These are phyloP conservation scores for Callaeas wilsoni DNA, from an alignment of 2,113 vertebrate genomes.

Conservation along the genomic window DNA sequence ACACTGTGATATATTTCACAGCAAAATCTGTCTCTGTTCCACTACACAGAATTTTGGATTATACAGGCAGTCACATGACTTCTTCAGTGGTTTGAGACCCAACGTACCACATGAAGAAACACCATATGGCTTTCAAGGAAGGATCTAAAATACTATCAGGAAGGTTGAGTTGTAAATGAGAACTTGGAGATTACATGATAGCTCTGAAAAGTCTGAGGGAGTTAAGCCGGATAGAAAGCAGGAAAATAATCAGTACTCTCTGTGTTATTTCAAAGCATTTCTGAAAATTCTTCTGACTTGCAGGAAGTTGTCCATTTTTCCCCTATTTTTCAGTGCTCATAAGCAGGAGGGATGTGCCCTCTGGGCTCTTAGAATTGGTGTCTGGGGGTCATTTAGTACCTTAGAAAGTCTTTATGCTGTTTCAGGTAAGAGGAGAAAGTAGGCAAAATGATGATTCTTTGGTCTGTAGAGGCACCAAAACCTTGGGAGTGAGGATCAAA, in stretches of 20 bases:
- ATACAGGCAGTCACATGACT: background rate
- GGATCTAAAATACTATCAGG: background rate
- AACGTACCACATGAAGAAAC: background rate
- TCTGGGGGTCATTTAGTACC: background rate
- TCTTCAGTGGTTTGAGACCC: background rate
- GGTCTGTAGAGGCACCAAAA: too few relatives aligned
- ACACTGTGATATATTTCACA: background rate
- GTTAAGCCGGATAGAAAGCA: background rate
- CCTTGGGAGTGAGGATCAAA: background rate
- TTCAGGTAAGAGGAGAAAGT: background rate
- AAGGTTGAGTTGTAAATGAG: background rate
- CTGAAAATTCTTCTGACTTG: background rate
- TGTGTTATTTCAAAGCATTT: background rate
- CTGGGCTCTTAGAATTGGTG: background rate
- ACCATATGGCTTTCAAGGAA: background rate
- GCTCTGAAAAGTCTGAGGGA: background rate
- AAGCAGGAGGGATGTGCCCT: background rate
- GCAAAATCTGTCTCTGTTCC: background rate
- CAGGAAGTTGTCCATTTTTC: background rate
- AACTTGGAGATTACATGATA: background rate
- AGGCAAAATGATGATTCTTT: background rate
- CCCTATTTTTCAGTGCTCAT: background rate
- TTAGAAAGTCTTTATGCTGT: background rate
- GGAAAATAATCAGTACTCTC: background rate
- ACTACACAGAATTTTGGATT: background rate